Evolutionary conservation across 2,888 invertebrate genomes (phyloP), one percentile per base, ranked within the genome.

Genomic region (Melipona beecheii): DNA sequence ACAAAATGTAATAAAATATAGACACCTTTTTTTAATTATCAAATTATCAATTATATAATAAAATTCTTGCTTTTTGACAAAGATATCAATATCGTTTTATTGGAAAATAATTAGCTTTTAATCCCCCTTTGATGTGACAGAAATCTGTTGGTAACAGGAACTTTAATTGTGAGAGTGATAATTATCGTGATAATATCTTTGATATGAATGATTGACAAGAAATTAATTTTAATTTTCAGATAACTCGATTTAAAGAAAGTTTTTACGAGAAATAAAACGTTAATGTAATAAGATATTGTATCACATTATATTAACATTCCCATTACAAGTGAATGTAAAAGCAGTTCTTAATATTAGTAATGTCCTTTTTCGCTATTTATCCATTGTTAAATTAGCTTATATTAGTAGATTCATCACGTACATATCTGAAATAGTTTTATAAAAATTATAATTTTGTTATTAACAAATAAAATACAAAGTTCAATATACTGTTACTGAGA

Each of bases 281-380:
- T 64, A 65, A 65, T 56, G 31, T 50, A 49, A 65, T 69, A 52
- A 43, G 69, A 69, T 70, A 74, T 69, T 49, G 69, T 27, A 62
- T 56, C 49, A 6, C 31, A 58, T 78, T 65, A 6, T n/a, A 50
- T 78, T 65, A 64, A 56, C 65, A 21, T 15, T 52, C 31, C n/a
- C 68, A 69, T 74, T 79, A 74, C 74, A 69, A 74, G 74, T 19
- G 21, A 60, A 27, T 60, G 74, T 73, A 78, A 78, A 78, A 68
- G 68, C 73, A 4, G 56, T 68, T 74, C 52, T 69, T 79, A 49
- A 54, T 68, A 58, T 43, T 0, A 43, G 62, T 68, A 62, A 58
- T 15, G 11, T 11, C 50, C 24, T 19, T 19, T 24, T 60, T 60
- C 17, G 24, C 24, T 21, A 50, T 54, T 62, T 62, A 15, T 56